Evolutionary conservation across 2,113 vertebrate genomes (phyloP), one percentile per base, ranked within the genome.

Genomic region (Oostethus manadensis): DNA sequence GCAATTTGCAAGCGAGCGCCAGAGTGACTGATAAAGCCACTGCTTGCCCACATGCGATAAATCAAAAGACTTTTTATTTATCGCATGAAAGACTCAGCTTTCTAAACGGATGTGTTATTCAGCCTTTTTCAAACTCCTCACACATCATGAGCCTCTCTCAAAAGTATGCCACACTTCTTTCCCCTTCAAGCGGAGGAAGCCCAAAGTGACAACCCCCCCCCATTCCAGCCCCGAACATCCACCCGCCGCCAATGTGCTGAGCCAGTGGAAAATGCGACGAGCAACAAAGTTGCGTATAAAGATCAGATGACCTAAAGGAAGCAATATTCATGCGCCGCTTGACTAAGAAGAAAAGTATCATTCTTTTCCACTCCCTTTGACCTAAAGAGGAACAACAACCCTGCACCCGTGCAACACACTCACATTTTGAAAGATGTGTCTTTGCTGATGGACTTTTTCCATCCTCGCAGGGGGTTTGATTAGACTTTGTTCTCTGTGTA

Each of bases 261-360:
- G 82, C 75, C 73, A 83, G 86, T 89, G 88, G 89, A 88, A 90
- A 89, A 86, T 77, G 60, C 62, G 16, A 75, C 60, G 77, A 81
- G 76, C 83, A 78, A 81, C 72, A 70, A 70, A 82, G 77, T 64
- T 43, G 66, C 74, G 69, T 29, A 70, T 71, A 80, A 64, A 82
- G 83, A 84, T 78, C n/a, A 60, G 70, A 80, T 85, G 85, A 85
- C 86, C 82, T 71, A n/a, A 53, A 84, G 87, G 85, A 87, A 86
- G 78, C 70, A 82, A 80, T 89, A 78, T 79, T 85, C 84, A 87
- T 73, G 76, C 76, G 53, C 57, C 40, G 29, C 18, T 55, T 55
- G 53, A 40, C 35, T 55, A 55, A 55, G 10, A 55, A 55, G n/a
- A 40, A 35, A 13, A 20, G 20, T 35, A 40, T 55, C 18, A 18